Conservation (phyloP, 2,888 invertebrate genomes). For the Portevinia maculata region DNA sequence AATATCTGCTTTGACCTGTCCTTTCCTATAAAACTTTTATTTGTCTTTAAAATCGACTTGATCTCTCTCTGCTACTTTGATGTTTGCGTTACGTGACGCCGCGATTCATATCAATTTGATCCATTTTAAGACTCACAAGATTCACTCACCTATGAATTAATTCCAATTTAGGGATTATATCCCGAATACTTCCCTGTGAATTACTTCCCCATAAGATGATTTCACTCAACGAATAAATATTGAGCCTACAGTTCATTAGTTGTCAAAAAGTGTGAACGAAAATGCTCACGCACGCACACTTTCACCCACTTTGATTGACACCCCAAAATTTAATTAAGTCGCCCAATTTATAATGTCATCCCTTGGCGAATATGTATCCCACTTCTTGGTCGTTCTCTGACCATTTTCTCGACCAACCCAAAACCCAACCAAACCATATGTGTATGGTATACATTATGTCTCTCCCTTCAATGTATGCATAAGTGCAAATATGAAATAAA, state of each 20-base stretch:
- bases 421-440: constrained; percentile 10
- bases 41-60: too few species aligned
- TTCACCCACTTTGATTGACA: constrained; percentile 20
- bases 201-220: neutral
- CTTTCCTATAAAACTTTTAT: too few species aligned
- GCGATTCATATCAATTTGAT: too few species aligned
- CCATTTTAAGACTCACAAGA: too few species aligned
- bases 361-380: neutral
- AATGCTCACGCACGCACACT: neutral
- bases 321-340: constrained; percentile 40
- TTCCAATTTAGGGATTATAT: too few species aligned
- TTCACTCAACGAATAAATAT: neutral
- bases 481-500: constrained; percentile 72
- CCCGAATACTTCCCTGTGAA: too few species aligned
- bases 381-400: constrained; percentile 8
- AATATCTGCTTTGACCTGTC: too few species aligned
- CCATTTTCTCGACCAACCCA: constrained; percentile 24
- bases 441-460: constrained; percentile 7
- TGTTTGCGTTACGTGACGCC: too few species aligned
- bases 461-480: constrained; percentile 15
- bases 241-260: neutral
- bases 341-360: constrained; percentile 22
- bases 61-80: too few species aligned
- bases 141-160: neutral
- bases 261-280: neutral